Percentiles rank a stretch among this genome's conserved stretches.
Conservation (phyloP, 2,797 vertebrate species). For the Choloepus didactylus region DNA sequence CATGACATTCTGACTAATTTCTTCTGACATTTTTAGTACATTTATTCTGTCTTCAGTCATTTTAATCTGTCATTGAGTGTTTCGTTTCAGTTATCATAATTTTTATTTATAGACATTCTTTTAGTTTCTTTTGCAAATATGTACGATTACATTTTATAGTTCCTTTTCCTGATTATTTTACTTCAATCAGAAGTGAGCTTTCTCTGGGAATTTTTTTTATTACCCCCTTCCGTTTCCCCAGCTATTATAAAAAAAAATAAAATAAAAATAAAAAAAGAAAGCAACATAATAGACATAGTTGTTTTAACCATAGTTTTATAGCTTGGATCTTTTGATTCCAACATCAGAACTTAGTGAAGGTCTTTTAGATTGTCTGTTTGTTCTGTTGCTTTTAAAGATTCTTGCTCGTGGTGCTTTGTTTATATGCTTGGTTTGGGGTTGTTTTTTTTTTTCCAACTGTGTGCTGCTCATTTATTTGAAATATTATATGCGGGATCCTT, state of each 20-base stretch:
- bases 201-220: neutral
- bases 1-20: conserved; percentile 54
- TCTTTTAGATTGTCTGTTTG: neutral
- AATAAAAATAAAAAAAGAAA: neutral
- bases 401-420: neutral
- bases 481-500: neutral
- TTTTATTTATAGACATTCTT: conserved; percentile 62
- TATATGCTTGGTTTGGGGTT: neutral
- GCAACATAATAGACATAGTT: neutral
- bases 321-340: neutral
- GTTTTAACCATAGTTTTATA: conserved; percentile 26
- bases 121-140: conserved; percentile 8
- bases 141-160: conserved; percentile 23
- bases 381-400: conserved; percentile 48
- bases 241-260: conserved; percentile 23
- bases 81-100: conserved; percentile 58
- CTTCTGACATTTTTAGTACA: conserved; percentile 54
- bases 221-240: neutral
- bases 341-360: conserved; percentile 11
- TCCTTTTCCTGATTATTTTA: neutral
- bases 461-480: conserved; percentile 23
- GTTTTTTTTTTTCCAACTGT: neutral
- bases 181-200: neutral
- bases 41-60: conserved; percentile 49
- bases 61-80: conserved; percentile 9